Conservation (phyloP, 2,888 invertebrate genomes). For the Tortrix viridana region DNA sequence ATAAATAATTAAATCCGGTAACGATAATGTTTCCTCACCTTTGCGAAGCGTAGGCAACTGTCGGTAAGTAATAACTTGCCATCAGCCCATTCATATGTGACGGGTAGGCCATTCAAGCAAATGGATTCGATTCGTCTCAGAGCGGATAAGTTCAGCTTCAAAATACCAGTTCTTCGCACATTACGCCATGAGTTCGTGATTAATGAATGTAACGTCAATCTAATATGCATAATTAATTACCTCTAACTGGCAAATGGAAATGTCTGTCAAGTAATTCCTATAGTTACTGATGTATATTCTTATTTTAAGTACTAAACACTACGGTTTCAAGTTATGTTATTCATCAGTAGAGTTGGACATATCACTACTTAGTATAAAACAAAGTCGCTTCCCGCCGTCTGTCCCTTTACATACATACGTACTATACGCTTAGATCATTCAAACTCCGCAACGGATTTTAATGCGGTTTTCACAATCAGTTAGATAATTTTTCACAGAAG, state of each 20-base stretch:
- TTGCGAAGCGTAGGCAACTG: constrained; percentile 7
- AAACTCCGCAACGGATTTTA: no score
- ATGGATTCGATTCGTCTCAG: constrained; percentile 45
- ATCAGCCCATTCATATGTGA: constrained; percentile 41
- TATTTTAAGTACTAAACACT: no score
- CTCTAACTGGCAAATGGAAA: constrained; percentile 10
- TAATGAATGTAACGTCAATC: constrained; percentile 5
- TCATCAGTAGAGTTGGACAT: no score
- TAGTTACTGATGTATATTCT: no score
- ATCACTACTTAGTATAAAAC: no score
- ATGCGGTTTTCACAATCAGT: no score
- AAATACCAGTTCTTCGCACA: constrained; percentile 20
- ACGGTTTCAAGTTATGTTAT: no score
- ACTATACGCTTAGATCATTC: no score
- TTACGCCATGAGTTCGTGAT: constrained; percentile 9
- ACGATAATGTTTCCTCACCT: constrained; percentile 13
- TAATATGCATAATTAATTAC: constrained; percentile 2
- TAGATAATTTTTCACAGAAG: no score
- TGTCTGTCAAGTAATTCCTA: not conserved
- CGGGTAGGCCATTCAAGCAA: constrained; percentile 39
- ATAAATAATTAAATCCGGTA: constrained; percentile 16
- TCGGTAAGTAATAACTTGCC: constrained; percentile 37
- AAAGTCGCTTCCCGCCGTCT: no score
- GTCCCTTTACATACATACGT: no score
- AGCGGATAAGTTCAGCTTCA: constrained; percentile 20